Evolutionary conservation across 2,888 invertebrate genomes (phyloP), one percentile per base, ranked within the genome.

Genomic region (Tillus elongatus): DNA sequence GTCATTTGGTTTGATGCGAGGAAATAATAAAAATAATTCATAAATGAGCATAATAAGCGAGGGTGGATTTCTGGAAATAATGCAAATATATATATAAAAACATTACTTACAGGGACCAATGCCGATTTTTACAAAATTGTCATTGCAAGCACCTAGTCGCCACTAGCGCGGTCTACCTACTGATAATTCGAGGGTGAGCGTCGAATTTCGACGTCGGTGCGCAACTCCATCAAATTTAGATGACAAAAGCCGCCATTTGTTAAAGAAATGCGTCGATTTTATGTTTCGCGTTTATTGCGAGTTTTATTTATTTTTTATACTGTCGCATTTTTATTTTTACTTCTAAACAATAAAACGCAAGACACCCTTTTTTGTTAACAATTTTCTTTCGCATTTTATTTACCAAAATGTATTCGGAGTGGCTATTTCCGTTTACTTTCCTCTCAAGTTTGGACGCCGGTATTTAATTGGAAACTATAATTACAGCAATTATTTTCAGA

Each of bases 161-260:
- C 60, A 64, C 65, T 59, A 63, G 58, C 61, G 64, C 63, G 62
- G 61, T 61, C 60, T 63, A 63, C 63, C 64, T 64, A 65, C 64
- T 65, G 63, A 63, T 64, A 63, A 64, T 60, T 61, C 60, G 61
- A 58, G 59, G 58, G 60, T 53, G 49, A 58, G 58, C 59, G 55
- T 56, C 55, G 57, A 57, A 59, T 52, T 53, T 53, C 51, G 57
- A 53, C 53, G 56, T 50, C 58, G n/a, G 52, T 61, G 63, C 63
- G 62, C 62, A 63, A 60, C 63, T 63, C 61, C 58, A 57, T 57
- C 54, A 61, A 63, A 59, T 59, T 62, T 58, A 60, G 57, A 60
- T 61, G 60, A 60, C 61, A 58, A 63, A 60, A 61, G 61, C 60
- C 56, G 57, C 60, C 60, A 61, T 61, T 63, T 61, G 58, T 55